Conservation (phyloP, 2,888 invertebrate species). For the Lysandra bellargus region DNA sequence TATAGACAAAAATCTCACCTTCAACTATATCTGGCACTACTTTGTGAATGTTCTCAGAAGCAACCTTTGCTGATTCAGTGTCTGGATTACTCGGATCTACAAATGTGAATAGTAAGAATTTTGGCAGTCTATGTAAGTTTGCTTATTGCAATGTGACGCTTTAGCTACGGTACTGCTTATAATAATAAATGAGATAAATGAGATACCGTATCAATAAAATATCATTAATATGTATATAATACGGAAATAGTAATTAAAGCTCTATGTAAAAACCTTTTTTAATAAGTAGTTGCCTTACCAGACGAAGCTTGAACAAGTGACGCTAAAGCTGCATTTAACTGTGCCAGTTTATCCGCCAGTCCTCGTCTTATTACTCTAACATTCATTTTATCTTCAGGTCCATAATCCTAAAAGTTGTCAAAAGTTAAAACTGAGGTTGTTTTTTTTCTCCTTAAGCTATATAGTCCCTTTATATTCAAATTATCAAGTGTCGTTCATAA, state of each 20-base stretch:
- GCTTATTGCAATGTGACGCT: neutral
- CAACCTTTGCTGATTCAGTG: conserved; percentile 33
- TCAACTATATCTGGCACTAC: conserved; percentile 36
- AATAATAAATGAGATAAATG: too few species aligned
- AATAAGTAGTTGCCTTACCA: conserved; percentile 42
- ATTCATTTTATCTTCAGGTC: neutral
- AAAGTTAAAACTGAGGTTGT: too few species aligned
- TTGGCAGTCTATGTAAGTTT: neutral
- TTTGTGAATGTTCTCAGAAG: conserved; percentile 33
- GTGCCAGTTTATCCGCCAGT: conserved; percentile 50
- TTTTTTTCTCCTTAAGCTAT: too few species aligned
- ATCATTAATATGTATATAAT: too few species aligned
- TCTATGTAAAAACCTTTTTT: too few species aligned
- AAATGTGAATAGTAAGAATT: neutral
- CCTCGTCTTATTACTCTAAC: neutral
- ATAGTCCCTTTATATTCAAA: neutral
- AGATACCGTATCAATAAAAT: too few species aligned
- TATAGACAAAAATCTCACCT: conserved; percentile 33
- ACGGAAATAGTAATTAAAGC: too few species aligned
- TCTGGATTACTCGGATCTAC: conserved; percentile 36
- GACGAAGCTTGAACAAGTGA: conserved; percentile 51
- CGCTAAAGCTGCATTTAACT: conserved; percentile 59
- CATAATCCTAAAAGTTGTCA: neutral
- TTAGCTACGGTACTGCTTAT: too few species aligned
- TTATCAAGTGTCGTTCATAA: neutral